A percentile compares a stretch with the other conserved stretches of the same genome.
These are phyloP conservation scores for Potamarius usumacintae DNA, from an alignment of 2,113 vertebrate species.

Conservation along the genomic window DNA sequence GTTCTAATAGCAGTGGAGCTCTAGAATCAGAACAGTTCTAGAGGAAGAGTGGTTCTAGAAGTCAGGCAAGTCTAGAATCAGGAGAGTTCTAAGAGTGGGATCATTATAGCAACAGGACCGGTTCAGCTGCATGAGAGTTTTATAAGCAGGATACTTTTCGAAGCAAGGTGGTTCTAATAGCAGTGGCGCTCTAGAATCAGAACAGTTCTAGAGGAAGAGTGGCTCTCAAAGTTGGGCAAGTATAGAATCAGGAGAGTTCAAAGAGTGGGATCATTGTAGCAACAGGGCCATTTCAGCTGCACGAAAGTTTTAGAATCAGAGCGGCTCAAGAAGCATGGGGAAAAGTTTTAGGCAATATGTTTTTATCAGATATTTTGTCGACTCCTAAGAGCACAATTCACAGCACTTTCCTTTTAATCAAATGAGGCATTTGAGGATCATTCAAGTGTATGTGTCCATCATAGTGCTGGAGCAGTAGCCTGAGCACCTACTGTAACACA, in stretches of 20 bases:
- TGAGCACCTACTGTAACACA: conserved; percentile 20
- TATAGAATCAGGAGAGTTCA: not conserved
- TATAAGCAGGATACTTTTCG: not conserved
- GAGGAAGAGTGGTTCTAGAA: no score
- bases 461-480: not conserved
- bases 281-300: not conserved
- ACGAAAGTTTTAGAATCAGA: not conserved
- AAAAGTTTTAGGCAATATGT: not conserved
- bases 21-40: not conserved
- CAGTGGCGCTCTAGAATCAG: not conserved
- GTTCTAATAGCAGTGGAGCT: not conserved
- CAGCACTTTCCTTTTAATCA: not conserved
- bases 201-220: not conserved
- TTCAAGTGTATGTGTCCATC: not conserved
- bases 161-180: not conserved
- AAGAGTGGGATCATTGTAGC: not conserved
- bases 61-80: not conserved
- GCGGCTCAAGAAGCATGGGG: not conserved
- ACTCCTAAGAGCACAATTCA: not conserved
- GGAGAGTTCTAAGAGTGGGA: not conserved
- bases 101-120: not conserved
- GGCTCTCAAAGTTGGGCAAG: not conserved
- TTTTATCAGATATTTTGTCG: not conserved
- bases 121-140: not conserved
- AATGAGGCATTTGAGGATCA: not conserved